Evolutionary conservation across 2,113 vertebrate species (phyloP).

Genomic region (Pelecanus crispus): DNA sequence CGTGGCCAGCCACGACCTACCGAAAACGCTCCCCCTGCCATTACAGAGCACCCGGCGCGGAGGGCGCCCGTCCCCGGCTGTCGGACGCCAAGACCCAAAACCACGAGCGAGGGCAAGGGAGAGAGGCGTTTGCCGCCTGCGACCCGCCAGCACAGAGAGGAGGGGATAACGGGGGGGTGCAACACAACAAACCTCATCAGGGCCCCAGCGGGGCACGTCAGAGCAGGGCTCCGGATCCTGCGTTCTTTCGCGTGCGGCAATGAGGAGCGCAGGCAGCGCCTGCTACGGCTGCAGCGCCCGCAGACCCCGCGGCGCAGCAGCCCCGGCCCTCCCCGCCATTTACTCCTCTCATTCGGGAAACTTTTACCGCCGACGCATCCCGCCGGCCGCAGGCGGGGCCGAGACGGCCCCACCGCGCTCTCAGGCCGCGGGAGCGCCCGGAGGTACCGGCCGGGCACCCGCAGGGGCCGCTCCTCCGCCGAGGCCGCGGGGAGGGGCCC

Average conservation of each 20-base stretch:
- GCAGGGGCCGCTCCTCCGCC: neutral
- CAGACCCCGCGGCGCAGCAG: neutral
- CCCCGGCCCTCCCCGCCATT: neutral
- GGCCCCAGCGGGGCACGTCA: accelerated
- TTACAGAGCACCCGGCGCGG: neutral
- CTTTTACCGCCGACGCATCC: neutral
- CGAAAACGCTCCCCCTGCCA: neutral
- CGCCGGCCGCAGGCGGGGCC: neutral
- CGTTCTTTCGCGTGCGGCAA: accelerated
- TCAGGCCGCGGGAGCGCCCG: neutral
- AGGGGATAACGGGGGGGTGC: too few species aligned
- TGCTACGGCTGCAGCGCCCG: neutral
- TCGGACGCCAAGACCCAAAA: neutral
- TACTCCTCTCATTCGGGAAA: neutral
- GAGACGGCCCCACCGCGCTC: neutral
- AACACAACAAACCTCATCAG: accelerated
- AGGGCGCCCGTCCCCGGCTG: neutral
- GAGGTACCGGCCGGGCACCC: neutral
- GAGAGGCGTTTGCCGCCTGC: neutral
- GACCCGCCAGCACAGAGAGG: accelerated
- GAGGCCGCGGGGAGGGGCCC: neutral
- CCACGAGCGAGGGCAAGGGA: neutral
- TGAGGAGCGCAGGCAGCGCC: neutral
- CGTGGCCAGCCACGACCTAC: neutral
- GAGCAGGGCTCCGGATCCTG: accelerated